Evolutionary conservation across 2,888 invertebrate genomes (phyloP).

Genomic region (Rhopalosiphum nymphaeae): DNA sequence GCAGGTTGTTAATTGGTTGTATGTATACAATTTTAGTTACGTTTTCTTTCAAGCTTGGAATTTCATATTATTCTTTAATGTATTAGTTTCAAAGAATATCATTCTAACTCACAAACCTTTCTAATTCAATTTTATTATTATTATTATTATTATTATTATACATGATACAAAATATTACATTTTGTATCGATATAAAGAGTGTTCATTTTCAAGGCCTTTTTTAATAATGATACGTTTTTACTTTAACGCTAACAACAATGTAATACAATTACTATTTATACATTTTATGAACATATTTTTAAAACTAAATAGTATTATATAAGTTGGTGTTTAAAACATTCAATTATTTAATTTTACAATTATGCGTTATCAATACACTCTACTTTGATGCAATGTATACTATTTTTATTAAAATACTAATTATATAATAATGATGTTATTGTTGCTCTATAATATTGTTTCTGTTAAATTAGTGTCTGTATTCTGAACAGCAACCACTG

Average conservation of each 20-base stretch:
- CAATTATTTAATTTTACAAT: neutral
- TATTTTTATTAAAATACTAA: neutral
- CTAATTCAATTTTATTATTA: neutral
- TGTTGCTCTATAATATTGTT: neutral
- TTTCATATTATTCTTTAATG: slow-evolving; percentile 41
- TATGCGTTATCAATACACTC: neutral
- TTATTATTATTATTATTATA: neutral
- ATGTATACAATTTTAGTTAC: slow-evolving; percentile 25
- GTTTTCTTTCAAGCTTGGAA: neutral
- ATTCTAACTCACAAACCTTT: neutral
- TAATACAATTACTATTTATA: neutral
- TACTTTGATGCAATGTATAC: neutral
- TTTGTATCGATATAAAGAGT: neutral
- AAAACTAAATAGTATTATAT: neutral
- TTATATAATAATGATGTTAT: neutral
- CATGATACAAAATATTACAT: neutral
- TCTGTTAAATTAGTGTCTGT: neutral
- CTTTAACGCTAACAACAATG: neutral
- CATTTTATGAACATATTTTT: neutral
- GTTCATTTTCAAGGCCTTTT: neutral
- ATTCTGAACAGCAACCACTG: neutral
- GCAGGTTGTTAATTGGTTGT: slow-evolving; percentile 56
- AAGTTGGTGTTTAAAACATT: neutral
- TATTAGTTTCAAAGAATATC: slow-evolving; percentile 20
- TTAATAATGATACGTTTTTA: neutral